Conservation (phyloP, 2,888 invertebrate genomes). For the Cartodere bifasciata region DNA sequence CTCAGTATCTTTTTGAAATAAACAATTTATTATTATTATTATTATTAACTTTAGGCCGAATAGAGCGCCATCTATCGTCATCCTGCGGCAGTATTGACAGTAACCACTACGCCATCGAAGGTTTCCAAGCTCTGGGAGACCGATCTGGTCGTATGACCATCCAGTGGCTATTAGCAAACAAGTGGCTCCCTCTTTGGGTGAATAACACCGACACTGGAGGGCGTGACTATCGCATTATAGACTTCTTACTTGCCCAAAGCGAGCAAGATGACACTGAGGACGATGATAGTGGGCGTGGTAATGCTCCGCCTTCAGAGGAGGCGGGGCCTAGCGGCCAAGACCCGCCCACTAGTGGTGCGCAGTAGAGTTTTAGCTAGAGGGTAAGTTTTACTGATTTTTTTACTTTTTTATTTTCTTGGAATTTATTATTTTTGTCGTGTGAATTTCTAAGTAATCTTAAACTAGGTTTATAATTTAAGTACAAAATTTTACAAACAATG, state of each 20-base stretch:
- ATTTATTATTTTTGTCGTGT: no score
- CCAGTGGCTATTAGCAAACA: constrained; percentile 53
- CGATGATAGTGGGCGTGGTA: constrained; percentile 3
- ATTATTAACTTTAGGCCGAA: constrained; percentile 45
- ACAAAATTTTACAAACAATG: no score
- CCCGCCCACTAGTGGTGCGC: no score
- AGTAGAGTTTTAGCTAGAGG: no score
- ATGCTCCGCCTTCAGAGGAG: constrained; percentile 3
- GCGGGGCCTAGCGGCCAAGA: constrained; percentile 1
- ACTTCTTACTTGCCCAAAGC: constrained; percentile 29
- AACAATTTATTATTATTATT: no score
- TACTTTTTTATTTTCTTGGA: no score
- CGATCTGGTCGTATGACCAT: constrained; percentile 41
- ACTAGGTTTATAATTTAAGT: no score
- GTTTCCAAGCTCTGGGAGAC: constrained; percentile 31
- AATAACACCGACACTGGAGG: constrained; percentile 42
- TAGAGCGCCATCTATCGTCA: constrained; percentile 48
- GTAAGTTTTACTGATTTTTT: no score
- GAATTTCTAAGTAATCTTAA: no score
- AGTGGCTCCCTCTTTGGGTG: constrained; percentile 52
- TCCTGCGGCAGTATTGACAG: constrained; percentile 47
- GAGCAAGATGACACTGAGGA: constrained; percentile 18
- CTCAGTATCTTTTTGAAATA: no score
- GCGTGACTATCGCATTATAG: constrained; percentile 30
- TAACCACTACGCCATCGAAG: constrained; percentile 36